Base-by-base conservation (phyloP, 2,888 invertebrate species). In the Apodemia mormo region DNA sequence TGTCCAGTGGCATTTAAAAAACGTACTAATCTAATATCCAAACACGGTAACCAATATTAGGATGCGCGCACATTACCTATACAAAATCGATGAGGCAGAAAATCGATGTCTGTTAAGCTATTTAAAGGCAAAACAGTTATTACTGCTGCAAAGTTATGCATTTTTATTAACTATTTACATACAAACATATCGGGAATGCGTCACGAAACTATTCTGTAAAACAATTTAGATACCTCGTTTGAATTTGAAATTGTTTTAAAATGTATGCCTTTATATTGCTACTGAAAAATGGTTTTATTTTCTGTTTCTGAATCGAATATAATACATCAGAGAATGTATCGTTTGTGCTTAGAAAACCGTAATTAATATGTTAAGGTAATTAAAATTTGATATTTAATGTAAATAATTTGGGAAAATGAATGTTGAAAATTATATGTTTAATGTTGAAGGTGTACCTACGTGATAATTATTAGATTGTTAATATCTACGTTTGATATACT, bases 31-130 rank as follows among this genome's bases (percentile, higher is more conserved):
- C 14, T 5, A 10, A 29, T 10, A 33, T 61, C 5, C 30, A 61
- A 61, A 33, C 9, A 61, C 61, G 33, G 61, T 61, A 33, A 61
- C 61, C 12, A 33, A 14, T 33, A 2, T 10, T 12, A 30, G 30
- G 58, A 33, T 61, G 12, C 56, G 29, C 52, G 58, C 64, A 54
- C 73, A 84, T 82, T 79, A 22, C 22, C 22, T 22, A 79, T 80
- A 69, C 70, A 74, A 73, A 77, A 77, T 79, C 81, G 82, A 81
- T 80, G 82, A 81, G 83, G 82, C 88, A 86, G 82, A 81, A 88
- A 88, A 89, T 89, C 87, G 85, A 83, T 85, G 83, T 85, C 82
- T 81, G 82, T 81, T 80, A 76, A 74, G 75, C 72, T 71, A 71
- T 77, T 77, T 77, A 76, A 68, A 69, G 70, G 70, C 76, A 74